phyloP scores from a whole-genome alignment of 2,888 invertebrate genomes.

The Agrypnus murinus region DNA sequence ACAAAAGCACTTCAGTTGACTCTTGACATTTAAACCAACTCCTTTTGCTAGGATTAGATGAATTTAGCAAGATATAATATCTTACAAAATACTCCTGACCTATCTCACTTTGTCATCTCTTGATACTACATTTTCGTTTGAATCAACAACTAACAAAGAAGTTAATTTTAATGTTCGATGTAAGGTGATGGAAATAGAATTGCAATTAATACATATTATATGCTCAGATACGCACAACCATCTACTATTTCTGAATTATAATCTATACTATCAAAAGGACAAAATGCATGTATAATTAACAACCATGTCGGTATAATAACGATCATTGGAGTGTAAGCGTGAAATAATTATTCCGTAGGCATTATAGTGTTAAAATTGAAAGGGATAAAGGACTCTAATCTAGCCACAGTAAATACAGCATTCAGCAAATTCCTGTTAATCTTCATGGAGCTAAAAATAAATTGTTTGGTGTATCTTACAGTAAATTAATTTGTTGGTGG shows the following conservation, averaged over 20 bases:
- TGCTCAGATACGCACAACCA: no score
- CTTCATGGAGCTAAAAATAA: neutral
- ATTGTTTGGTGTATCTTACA: no score
- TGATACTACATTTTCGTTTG: neutral
- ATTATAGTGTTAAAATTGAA: slow-evolving; percentile 5
- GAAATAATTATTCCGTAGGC: neutral
- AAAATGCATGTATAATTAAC: no score
- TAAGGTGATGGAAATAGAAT: no score
- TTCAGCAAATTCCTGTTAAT: slow-evolving; percentile 11
- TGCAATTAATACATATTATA: no score
- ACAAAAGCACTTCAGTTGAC: slow-evolving; percentile 19
- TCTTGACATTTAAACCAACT: slow-evolving; percentile 21
- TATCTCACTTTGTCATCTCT: slow-evolving; percentile 20
- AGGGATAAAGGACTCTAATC: slow-evolving; percentile 4
- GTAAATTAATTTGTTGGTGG: no score
- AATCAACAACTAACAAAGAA: no score
- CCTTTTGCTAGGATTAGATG: slow-evolving; percentile 18
- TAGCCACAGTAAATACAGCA: neutral
- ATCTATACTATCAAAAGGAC: no score
- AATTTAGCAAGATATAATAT: slow-evolving; percentile 22
- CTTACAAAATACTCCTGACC: slow-evolving; percentile 24
- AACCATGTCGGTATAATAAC: no score
- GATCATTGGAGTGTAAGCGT: no score
- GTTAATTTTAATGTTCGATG: no score
- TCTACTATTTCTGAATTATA: no score